A percentile compares a stretch with the other conserved stretches of the same genome.
Evolutionary conservation across 2,888 invertebrate species (phyloP).

Genomic region (Diplolepis rosae): DNA sequence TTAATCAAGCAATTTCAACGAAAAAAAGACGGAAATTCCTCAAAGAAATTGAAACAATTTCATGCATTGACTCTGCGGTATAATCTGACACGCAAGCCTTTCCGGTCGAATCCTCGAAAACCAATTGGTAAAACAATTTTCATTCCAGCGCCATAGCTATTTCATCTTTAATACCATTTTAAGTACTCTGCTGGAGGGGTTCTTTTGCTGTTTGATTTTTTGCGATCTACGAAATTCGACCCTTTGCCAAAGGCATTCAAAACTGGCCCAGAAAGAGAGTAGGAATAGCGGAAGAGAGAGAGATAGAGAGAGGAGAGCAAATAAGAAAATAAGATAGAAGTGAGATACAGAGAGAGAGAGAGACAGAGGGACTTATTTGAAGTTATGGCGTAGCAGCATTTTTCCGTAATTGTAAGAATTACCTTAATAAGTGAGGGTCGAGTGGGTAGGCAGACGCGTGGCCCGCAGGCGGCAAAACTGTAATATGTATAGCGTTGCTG

Average conservation of each 20-base stretch:
- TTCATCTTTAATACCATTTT: conserved; percentile 1
- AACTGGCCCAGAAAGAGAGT: conserved; percentile 32
- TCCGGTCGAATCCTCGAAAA: neutral
- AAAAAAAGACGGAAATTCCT: too few relatives aligned
- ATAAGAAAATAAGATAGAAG: neutral
- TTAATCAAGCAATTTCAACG: too few relatives aligned
- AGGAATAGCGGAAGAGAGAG: too few relatives aligned
- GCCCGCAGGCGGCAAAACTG: conserved; percentile 48
- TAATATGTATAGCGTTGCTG: conserved; percentile 34
- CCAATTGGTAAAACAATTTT: conserved; percentile 18
- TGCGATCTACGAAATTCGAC: conserved; percentile 12
- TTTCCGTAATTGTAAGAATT: conserved; percentile 63
- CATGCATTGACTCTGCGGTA: neutral
- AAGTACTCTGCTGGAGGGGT: neutral
- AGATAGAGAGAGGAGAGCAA: neutral
- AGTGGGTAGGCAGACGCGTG: conserved; percentile 47
- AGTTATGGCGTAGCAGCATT: conserved; percentile 44
- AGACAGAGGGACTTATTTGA: conserved; percentile 2
- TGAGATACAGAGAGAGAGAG: neutral
- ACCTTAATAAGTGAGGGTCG: conserved; percentile 54
- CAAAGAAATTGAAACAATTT: too few relatives aligned
- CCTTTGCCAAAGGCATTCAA: conserved; percentile 48
- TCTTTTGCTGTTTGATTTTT: conserved; percentile 13
- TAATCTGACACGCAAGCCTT: neutral
- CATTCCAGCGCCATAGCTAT: conserved; percentile 5